Base-by-base conservation (phyloP, 2,797 vertebrate genomes). In the Neosilurus mollespiculum region DNA sequence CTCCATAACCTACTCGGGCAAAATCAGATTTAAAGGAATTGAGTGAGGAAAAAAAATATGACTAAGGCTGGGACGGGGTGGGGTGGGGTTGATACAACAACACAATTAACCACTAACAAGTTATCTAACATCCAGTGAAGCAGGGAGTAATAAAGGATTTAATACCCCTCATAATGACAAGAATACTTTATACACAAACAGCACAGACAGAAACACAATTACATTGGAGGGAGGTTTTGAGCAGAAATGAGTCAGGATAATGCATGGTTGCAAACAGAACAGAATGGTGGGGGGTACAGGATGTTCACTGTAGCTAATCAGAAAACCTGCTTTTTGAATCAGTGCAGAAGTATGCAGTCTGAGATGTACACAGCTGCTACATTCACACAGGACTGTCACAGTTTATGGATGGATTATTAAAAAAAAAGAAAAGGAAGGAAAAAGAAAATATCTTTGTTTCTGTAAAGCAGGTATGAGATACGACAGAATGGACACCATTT, bases 241-340 rank as follows among this genome's bases (percentile, higher is more conserved):
- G 54, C 37, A 79, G 78, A 69, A 72, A 37, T 12, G 26, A 8
- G 56, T 37, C 69, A 58, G 51, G 58, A 73, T 77, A 8, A 37
- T 59, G 11, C 22, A 80, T 54, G 49, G n/a, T 6, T 24, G 7
- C 59, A 51, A 62, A 85, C 59, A 59, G 76, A 54, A 80, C 84
- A 85, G 75, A 84, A 86, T 78, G 71, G 83, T 73, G 87, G 78
- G 85, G 82, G 89, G 89, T 93, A 92, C 91, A 88, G 90, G 89
- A 86, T 88, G 83, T 91, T 91, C 82, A 89, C 81, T 76, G 87
- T 87, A 89, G 90, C 89, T 89, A 91, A 92, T 91, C 84, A 87
- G 9, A 58, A 24, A 87, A 94, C 62, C 51, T 77, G 62, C 70
- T 7, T 37, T 49, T 26, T 58, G 34, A 26, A 71, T 37, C 37